These are phyloP conservation scores for Anastrepha obliqua DNA, from an alignment of 1,140 invertebrate species.

Conservation along the genomic window DNA sequence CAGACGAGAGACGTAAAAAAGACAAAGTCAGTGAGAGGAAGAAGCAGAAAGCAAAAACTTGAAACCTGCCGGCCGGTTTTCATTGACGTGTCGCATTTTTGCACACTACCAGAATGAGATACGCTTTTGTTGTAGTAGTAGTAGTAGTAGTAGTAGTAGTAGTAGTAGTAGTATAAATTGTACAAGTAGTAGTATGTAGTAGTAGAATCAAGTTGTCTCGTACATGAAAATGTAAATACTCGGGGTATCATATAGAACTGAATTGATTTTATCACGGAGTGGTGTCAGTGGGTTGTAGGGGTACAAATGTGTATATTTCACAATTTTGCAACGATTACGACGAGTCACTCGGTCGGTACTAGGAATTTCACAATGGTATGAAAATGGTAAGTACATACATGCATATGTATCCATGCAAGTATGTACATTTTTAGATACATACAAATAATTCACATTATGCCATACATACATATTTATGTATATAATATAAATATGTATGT, in stretches of 20 bases:
- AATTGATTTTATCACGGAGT: background rate
- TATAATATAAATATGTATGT: background rate
- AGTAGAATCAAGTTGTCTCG: background rate
- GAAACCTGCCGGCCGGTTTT: slow-evolving; percentile 51
- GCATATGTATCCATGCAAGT: background rate
- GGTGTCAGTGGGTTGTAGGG: background rate
- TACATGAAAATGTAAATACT: background rate
- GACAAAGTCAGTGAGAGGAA: background rate
- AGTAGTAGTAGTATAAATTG: background rate
- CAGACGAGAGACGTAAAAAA: too few species aligned
- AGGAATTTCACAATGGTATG: slow-evolving; percentile 41
- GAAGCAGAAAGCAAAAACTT: background rate
- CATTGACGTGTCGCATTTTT: slow-evolving; percentile 42
- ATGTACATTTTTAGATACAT: background rate
- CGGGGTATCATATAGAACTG: background rate
- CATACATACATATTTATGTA: background rate
- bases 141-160: background rate
- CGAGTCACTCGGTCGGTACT: background rate
- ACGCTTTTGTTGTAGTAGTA: background rate
- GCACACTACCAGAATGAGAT: background rate
- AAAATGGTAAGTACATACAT: background rate
- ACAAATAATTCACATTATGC: background rate
- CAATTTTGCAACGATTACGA: slow-evolving; percentile 3
- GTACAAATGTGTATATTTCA: slow-evolving; percentile 29
- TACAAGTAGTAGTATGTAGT: background rate